Base-by-base conservation (phyloP, 2,888 invertebrate species). In the Acleris cristana region DNA sequence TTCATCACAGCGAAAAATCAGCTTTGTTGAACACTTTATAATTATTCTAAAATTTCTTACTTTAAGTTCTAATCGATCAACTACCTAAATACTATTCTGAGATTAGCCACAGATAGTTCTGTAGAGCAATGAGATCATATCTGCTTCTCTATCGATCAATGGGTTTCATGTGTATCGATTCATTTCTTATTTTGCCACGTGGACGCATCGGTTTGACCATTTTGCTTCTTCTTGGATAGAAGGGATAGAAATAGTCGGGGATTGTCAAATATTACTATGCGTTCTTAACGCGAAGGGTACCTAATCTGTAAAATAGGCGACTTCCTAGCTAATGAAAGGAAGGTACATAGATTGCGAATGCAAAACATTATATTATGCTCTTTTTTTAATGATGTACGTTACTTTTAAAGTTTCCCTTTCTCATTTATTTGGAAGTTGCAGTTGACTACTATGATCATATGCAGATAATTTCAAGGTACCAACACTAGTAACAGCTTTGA, bases 1-100 rank as follows among this genome's bases (percentile, higher is more conserved):
- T 73, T 73, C 73, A 79, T 79, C 78, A 79, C 79, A 80, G 79
- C 80, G 71, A 74, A 64, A 73, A 63, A 69, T 77, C 80, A 80
- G 79, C 79, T 79, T 77, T 79, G 79, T 79, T 78, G 78, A 78
- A 77, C 75, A 70, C 65, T 69, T 65, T 70, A 67, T 64, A 53
- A 59, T 40, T 63, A 49, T 52, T 21, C 30, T 66, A 56, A 30
- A 16, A 52, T 56, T 52, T 52, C 61, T 61, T 52, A 62, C 51
- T 19, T 44, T 64, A 55, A 61, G 53, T 52, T 26, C 56, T 45
- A 64, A 61, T 55, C 49, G 51, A 59, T 68, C 14, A 69, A 70
- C 64, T 66, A 67, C 60, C 69, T 70, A 71, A 44, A 69, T 64
- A 72, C 62, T 65, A 61, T 69, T 62, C 72, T 71, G 73, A 73